A percentile compares a stretch with the other conserved stretches of the same genome.
Conservation (phyloP, 1,140 invertebrate species). For the Drosophila rhopaloa region DNA sequence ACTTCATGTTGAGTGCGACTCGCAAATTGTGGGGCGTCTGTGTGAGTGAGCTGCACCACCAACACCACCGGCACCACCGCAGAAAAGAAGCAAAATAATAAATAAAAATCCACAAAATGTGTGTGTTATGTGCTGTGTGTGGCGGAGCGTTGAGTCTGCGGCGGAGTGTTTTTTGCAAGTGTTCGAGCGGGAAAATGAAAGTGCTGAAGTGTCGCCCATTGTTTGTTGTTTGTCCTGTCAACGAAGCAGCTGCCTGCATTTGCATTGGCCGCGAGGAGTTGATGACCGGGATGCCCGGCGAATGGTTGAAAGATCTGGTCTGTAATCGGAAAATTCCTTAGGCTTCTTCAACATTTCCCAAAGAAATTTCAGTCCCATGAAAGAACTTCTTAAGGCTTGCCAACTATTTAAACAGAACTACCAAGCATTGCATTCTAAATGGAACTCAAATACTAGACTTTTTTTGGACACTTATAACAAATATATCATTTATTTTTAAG, state of each 20-base stretch:
- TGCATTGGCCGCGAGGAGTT: slow-evolving; percentile 43
- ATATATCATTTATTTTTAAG: no score
- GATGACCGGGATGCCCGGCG: slow-evolving; percentile 24
- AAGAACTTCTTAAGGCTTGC: no score
- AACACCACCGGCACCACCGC: background rate
- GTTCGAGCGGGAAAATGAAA: slow-evolving; percentile 73
- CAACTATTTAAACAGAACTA: no score
- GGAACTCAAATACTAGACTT: no score
- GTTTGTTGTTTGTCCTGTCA: slow-evolving; percentile 53
- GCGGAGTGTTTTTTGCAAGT: slow-evolving; percentile 45
- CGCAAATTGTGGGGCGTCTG: slow-evolving; percentile 49
- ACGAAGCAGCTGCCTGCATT: slow-evolving; percentile 28
- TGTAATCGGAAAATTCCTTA: background rate
- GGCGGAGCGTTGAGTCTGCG: slow-evolving; percentile 29
- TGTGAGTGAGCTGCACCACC: slow-evolving; percentile 3
- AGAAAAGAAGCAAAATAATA: slow-evolving; percentile 62
- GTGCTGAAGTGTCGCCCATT: slow-evolving; percentile 76
- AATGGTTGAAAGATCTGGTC: background rate
- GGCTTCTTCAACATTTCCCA: no score
- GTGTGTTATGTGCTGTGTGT: slow-evolving; percentile 2
- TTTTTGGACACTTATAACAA: no score
- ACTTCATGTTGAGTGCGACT: slow-evolving; percentile 73
- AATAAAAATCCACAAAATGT: slow-evolving; percentile 76
- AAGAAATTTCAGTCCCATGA: background rate
- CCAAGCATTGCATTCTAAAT: no score